A percentile compares a stretch with the other conserved stretches of the same genome.
These are phyloP conservation scores for Stictocephala bisonia DNA, from an alignment of 2,888 invertebrate species.

Conservation along the genomic window DNA sequence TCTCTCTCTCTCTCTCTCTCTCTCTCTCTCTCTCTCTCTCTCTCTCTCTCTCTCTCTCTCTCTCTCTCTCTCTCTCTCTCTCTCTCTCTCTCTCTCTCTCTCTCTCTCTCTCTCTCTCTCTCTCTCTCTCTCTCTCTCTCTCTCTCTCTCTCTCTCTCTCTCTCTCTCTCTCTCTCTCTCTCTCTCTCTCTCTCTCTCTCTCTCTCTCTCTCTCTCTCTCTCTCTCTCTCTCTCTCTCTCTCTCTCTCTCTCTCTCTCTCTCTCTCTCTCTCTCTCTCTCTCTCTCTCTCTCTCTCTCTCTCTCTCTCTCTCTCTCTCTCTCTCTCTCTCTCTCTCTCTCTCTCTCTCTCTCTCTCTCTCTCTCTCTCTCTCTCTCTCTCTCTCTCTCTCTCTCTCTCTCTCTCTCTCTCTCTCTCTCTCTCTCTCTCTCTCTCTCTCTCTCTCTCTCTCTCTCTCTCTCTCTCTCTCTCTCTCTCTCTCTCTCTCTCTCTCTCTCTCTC, in stretches of 20 bases:
- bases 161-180: not conserved
- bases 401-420: not conserved
- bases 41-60: too few species aligned
- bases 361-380: not conserved
- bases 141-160: not conserved
- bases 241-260: not conserved
- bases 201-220: not conserved
- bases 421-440: not conserved
- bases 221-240: slow-evolving; percentile 7
- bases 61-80: too few species aligned
- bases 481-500: not conserved
- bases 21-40: too few species aligned
- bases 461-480: not conserved
- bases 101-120: not conserved
- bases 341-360: not conserved
- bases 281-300: not conserved
- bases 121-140: not conserved
- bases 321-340: not conserved
- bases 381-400: not conserved
- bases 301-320: not conserved
- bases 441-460: not conserved
- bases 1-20: not conserved
- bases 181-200: not conserved
- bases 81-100: not conserved
- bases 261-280: not conserved